Evolutionary conservation across 1,140 invertebrate species (phyloP), one percentile per base, ranked within the genome.

Genomic region (Akabosia matsudoensis): DNA sequence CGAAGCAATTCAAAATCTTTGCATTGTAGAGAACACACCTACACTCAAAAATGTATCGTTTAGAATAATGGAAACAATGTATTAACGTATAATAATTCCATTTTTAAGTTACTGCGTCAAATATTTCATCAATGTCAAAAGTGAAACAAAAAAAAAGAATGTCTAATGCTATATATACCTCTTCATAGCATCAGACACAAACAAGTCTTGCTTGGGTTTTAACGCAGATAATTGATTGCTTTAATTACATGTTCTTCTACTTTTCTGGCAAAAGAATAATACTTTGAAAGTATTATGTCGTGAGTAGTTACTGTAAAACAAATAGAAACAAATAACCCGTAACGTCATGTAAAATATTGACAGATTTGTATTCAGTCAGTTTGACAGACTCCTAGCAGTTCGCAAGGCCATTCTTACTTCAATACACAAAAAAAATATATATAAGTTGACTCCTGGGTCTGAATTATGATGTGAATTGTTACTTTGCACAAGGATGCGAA

Each of bases 351-450:
- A 67, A 67, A 67, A 67, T 67, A 30, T 67, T 28, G 61, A 30
- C 61, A 22, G 61, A 67, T 30, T 67, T 67, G 31, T 56, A 67
- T 67, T 45, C 28, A 30, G 26, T n/a, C n/a, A n/a, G n/a, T n/a
- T n/a, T n/a, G n/a, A n/a, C n/a, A n/a, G 61, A 67, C 61, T 67
- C 61, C 61, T 18, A 67, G 31, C 61, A 67, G 61, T 67, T 67
- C 28, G 61, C 61, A 67, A 67, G 61, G 61, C 61, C 31, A 30
- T 67, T 67, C 18, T 31, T 30, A 24, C 26, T n/a, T n/a, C n/a
- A n/a, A n/a, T n/a, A n/a, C n/a, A n/a, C n/a, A n/a, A n/a, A n/a
- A n/a, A n/a, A n/a, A n/a, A n/a, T n/a, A n/a, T n/a, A n/a, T n/a
- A n/a, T n/a, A n/a, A n/a, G n/a, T n/a, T 67, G 61, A 30, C 26